Evolutionary conservation across 1,140 invertebrate species (phyloP), one percentile per base, ranked within the genome.

Genomic region (Drosophila mayri): DNA sequence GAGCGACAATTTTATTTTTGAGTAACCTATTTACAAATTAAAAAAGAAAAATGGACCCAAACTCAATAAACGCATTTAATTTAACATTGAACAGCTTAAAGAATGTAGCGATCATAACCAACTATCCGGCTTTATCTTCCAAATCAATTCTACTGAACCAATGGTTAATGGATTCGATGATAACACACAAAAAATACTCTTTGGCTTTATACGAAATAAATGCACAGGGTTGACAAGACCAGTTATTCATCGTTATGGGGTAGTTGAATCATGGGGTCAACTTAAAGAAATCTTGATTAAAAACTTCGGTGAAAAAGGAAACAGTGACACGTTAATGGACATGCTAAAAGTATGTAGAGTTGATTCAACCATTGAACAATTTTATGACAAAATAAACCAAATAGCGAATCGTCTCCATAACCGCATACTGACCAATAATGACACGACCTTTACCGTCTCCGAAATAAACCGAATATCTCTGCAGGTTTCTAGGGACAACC

Each of bases 391-490:
- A 43, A 43, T 43, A 43, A 43, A 18, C 1, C 9, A 18, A 43
- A 43, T 43, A 43, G 41, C 41, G 10, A 43, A 43, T 43, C 41
- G 41, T 44, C 18, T 20, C 2, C 11, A 44, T 20, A 20, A 44
- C 41, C 18, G 41, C 41, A 44, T 44, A 12, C 41, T 20, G 10
- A 44, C 18, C 18, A 44, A 44, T 44, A 44, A 44, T 44, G 41
- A 20, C 10, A 44, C 41, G 10, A 44, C 41, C 18, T 20, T 44
- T 44, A 44, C 18, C 4, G 11, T 20, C 20, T 44, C 41, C 32
- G 32, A 54, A 55, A 20, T 55, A 20, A 55, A 55, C 52, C 11
- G 12, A 55, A 55, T 55, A 37, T 32, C 52, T 20, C 20, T 55
- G 32, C 35, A 12, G 18, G 52, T 55, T 50, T 57, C 5, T 14